Percentiles rank a stretch among this genome's conserved stretches.
These are phyloP conservation scores for Beroe forskalii DNA, from an alignment of 37 sponge, comb jelly and placozoan species.

Conservation along the genomic window DNA sequence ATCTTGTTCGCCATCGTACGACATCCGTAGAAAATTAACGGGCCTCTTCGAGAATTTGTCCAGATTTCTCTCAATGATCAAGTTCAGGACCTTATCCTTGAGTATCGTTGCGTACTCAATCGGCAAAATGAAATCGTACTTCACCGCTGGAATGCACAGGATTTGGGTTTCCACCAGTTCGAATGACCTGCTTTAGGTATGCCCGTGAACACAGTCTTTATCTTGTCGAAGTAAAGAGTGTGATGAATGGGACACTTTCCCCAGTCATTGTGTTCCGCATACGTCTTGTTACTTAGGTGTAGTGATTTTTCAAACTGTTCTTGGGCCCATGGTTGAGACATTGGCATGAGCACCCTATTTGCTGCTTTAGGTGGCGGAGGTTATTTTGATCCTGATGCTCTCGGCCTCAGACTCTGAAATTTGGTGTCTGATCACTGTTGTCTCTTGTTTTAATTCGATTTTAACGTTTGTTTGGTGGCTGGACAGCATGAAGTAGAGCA, in stretches of 20 bases:
- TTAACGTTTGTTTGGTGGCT: too few species aligned
- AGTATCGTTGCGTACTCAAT: slow-evolving; percentile 1
- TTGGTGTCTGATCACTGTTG: too few species aligned
- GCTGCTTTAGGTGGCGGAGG: background rate
- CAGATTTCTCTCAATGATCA: background rate
- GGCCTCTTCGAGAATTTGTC: too few species aligned
- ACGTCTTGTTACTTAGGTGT: background rate
- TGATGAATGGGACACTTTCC: background rate
- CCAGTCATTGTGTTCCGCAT: background rate
- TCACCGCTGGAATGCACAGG: background rate
- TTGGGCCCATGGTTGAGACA: background rate
- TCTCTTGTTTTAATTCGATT: too few species aligned
- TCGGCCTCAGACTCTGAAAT: too few species aligned
- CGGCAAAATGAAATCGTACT: slow-evolving; percentile 11
- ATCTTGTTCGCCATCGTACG: background rate
- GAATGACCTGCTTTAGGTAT: background rate
- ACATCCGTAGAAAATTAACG: background rate
- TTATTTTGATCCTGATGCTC: too few species aligned
- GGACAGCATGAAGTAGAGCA: too few species aligned
- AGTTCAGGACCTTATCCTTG: background rate
- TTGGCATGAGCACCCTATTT: background rate
- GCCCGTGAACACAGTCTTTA: background rate
- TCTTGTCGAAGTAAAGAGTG: background rate
- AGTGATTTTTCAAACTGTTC: background rate
- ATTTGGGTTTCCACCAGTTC: background rate